Conservation (phyloP, 2,113 vertebrate species). For the Jaculus jaculus region DNA sequence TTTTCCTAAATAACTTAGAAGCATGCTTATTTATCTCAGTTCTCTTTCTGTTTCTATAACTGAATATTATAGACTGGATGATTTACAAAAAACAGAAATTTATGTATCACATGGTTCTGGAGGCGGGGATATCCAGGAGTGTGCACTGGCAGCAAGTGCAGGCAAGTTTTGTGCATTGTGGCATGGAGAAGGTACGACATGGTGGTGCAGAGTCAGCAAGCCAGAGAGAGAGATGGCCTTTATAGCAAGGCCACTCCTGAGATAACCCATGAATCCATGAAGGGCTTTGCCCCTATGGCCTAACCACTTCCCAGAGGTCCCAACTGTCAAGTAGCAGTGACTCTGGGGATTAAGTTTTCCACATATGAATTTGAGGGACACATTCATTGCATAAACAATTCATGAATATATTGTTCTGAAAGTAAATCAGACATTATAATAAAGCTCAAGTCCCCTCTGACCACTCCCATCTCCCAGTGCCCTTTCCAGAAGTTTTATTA, state of each 20-base stretch:
- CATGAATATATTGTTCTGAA: background rate
- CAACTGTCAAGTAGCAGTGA: background rate
- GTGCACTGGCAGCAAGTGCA: background rate
- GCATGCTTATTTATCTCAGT: background rate
- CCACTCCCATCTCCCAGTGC: too few species aligned
- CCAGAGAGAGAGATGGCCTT: background rate
- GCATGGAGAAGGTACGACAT: background rate
- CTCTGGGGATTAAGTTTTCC: background rate
- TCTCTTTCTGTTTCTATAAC: background rate
- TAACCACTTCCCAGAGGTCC: background rate
- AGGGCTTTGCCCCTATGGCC: background rate
- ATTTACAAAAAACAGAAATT: background rate
- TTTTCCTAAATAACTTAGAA: conserved; percentile 16
- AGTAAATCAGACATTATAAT: background rate
- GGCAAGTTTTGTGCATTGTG: background rate
- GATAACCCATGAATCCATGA: background rate
- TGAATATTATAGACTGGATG: background rate
- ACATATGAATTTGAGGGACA: background rate
- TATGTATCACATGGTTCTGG: background rate
- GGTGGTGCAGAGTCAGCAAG: background rate
- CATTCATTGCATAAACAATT: background rate
- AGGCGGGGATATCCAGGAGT: background rate
- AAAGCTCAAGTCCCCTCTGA: background rate
- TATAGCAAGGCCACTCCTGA: background rate
- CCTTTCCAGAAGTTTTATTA: background rate